Conservation (phyloP, 2,797 vertebrate genomes). For the Bryconaethiops microstoma region DNA sequence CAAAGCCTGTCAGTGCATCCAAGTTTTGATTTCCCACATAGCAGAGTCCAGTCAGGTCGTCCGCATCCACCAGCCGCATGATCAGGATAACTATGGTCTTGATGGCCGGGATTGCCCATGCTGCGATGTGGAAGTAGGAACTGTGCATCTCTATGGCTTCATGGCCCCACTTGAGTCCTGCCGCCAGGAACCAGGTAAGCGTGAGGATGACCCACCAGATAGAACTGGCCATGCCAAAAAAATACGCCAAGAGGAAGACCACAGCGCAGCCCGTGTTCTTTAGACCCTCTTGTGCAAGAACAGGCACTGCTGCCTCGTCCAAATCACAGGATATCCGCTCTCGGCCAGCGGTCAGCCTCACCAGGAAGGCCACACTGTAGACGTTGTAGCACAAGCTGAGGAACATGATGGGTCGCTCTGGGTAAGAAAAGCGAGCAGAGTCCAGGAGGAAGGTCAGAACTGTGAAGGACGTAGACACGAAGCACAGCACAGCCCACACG, state of each 20-base stretch:
- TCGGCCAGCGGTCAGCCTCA: slow-evolving; percentile 92
- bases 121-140: slow-evolving; percentile 98
- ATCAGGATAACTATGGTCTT: slow-evolving; percentile 98
- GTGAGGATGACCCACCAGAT: slow-evolving; percentile 99
- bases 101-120: slow-evolving; percentile 97
- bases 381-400: slow-evolving; percentile 99
- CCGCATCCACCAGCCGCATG: slow-evolving; percentile 95
- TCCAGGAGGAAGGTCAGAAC: slow-evolving; percentile 97
- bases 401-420: slow-evolving; percentile 97
- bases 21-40: slow-evolving; percentile 96
- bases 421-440: slow-evolving; percentile 96
- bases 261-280: slow-evolving; percentile 99
- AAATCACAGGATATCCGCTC: slow-evolving; percentile 98
- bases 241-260: slow-evolving; percentile 98
- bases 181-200: slow-evolving; percentile 96
- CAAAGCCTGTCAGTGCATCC: slow-evolving; percentile 94
- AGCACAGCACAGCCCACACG: slow-evolving; percentile 95
- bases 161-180: slow-evolving; percentile 97
- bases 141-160: slow-evolving; percentile 99
- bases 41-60: slow-evolving; percentile 93
- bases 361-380: slow-evolving; percentile 98
- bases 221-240: slow-evolving; percentile 99
- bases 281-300: slow-evolving; percentile 96
- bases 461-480: slow-evolving; percentile 95
- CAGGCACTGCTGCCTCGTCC: slow-evolving; percentile 91